A percentile compares a stretch with the other conserved stretches of the same genome.
Evolutionary conservation across 2,888 invertebrate species (phyloP).

Genomic region (Thymelicus sylvestris): DNA sequence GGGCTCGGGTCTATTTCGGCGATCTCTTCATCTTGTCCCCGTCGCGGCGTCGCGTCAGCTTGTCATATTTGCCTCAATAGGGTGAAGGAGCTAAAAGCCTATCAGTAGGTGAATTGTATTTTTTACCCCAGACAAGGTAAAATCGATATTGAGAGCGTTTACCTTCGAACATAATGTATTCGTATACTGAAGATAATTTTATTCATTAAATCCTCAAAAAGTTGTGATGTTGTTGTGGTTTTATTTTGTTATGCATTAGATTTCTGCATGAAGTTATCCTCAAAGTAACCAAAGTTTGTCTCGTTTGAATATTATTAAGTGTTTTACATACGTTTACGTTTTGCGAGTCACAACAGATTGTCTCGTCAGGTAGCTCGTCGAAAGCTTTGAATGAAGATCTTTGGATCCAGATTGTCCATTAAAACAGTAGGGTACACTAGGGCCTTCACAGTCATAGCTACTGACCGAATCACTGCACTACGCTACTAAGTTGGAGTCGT

Average conservation of each 20-base stretch:
- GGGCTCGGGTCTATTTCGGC: too few species aligned
- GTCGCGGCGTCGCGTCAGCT: not conserved
- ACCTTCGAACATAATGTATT: constrained; percentile 1
- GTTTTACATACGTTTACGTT: not conserved
- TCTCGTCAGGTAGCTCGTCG: too few species aligned
- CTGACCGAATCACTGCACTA: too few species aligned
- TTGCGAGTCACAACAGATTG: not conserved
- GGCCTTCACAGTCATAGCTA: too few species aligned
- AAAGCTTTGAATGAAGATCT: too few species aligned
- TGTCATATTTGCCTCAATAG: not conserved
- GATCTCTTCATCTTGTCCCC: too few species aligned
- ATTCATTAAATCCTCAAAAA: constrained; percentile 18
- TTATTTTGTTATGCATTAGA: constrained; percentile 18
- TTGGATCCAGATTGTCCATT: too few species aligned
- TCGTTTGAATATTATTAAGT: constrained; percentile 4
- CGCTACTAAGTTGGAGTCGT: too few species aligned
- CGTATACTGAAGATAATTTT: constrained; percentile 18
- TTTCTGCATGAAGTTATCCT: constrained; percentile 5
- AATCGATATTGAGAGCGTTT: not conserved
- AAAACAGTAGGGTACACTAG: too few species aligned
- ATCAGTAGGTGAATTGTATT: not conserved
- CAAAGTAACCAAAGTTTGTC: not conserved
- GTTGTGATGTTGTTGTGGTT: constrained; percentile 4
- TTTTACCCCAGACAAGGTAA: not conserved
- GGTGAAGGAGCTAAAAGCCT: not conserved